phyloP scores from a whole-genome alignment of 2,888 invertebrate species.

The Plebejus anna region DNA sequence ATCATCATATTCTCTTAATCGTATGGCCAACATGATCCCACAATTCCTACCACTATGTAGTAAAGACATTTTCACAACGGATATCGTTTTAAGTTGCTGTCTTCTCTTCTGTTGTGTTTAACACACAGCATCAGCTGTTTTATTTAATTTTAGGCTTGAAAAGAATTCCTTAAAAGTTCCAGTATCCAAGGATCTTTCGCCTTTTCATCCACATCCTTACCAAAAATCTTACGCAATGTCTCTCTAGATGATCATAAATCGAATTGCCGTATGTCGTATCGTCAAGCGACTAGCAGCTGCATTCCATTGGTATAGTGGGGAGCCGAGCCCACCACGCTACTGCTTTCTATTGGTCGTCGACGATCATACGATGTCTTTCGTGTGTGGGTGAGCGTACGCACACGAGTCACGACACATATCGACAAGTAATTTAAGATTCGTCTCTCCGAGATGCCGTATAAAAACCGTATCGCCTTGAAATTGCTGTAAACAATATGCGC shows the following conservation, averaged over 20 bases:
- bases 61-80: too few relatives aligned
- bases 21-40: background rate
- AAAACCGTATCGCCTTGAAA: conserved; percentile 61
- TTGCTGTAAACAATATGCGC: background rate
- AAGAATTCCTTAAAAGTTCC: too few relatives aligned
- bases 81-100: too few relatives aligned
- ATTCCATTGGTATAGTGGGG: conserved; percentile 70
- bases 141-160: too few relatives aligned
- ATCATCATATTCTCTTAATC: background rate
- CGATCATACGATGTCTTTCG: conserved; percentile 70
- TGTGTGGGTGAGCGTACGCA: conserved; percentile 56
- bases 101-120: too few relatives aligned
- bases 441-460: conserved; percentile 61
- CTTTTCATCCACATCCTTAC: background rate
- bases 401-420: conserved; percentile 54
- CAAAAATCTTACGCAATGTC: background rate
- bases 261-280: background rate
- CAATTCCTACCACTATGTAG: too few relatives aligned
- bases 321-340: conserved; percentile 73
- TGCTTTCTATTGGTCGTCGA: conserved; percentile 58
- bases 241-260: background rate
- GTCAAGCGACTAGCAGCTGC: conserved; percentile 52
- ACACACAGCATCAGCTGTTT: too few relatives aligned
- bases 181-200: background rate
- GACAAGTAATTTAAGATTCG: conserved; percentile 64